Conservation (phyloP, 2,888 invertebrate species). For the Parnassius apollo region DNA sequence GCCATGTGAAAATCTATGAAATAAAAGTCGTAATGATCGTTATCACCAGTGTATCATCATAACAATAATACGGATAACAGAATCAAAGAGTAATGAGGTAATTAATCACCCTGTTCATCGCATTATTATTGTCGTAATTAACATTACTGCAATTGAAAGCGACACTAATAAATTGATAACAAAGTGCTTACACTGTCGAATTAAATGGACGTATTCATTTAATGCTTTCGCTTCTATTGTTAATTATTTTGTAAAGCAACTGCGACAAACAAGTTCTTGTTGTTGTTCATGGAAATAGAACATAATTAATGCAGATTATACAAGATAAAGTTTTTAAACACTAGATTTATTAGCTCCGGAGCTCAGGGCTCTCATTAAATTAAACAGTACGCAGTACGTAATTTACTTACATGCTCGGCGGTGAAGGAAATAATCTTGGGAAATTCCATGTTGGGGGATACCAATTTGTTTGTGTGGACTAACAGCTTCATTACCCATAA, state of each 20-base stretch:
- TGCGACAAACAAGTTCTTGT: neutral
- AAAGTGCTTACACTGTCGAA: constrained; percentile 3
- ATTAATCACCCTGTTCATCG: constrained; percentile 2
- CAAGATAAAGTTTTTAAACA: too few species aligned
- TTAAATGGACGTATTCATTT: neutral
- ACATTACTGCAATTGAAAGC: constrained; percentile 4
- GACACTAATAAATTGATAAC: constrained; percentile 2
- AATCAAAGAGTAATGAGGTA: constrained; percentile 11
- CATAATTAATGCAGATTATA: too few species aligned
- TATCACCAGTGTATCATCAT: neutral
- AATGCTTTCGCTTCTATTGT: constrained; percentile 9
- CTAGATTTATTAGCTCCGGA: too few species aligned
- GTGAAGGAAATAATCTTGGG: too few species aligned
- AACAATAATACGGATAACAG: neutral
- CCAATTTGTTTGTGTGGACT: too few species aligned
- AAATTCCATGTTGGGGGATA: too few species aligned
- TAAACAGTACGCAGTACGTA: too few species aligned
- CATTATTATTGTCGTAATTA: constrained; percentile 6
- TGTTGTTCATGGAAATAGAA: too few species aligned
- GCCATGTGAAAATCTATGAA: too few species aligned
- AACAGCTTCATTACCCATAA: too few species aligned
- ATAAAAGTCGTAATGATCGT: neutral
- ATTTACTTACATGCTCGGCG: too few species aligned
- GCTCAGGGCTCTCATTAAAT: too few species aligned
- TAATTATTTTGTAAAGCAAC: neutral